These are phyloP conservation scores for Ranitomeya imitator DNA, from an alignment of 2,113 vertebrate species.

Conservation along the genomic window DNA sequence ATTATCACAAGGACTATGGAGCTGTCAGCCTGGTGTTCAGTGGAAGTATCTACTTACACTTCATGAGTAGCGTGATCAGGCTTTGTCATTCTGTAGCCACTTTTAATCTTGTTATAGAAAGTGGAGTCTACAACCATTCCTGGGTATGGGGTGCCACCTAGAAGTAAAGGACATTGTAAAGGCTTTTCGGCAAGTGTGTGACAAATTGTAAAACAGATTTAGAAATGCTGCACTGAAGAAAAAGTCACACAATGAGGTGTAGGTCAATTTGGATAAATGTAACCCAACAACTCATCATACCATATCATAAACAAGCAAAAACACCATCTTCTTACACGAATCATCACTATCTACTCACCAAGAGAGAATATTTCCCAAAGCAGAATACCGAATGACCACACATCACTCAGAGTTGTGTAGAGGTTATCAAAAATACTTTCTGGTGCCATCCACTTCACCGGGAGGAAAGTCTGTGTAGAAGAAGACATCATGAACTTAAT, in stretches of 20 bases:
- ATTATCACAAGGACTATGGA: background rate
- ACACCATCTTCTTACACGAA: background rate
- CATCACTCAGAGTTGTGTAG: constrained; percentile 94
- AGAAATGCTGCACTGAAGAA: no score
- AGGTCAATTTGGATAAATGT: background rate
- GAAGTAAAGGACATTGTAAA: background rate
- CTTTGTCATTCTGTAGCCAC: constrained; percentile 96
- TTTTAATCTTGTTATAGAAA: constrained; percentile 99
- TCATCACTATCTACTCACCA: constrained; percentile 73
- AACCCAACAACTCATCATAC: background rate
- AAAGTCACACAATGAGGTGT: background rate
- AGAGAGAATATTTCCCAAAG: constrained; percentile 99
- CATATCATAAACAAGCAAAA: background rate
- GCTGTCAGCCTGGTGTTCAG: background rate
- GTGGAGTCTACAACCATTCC: constrained; percentile 98
- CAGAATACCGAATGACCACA: constrained; percentile 97
- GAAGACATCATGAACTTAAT: constrained; percentile 9
- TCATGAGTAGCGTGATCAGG: constrained; percentile 89
- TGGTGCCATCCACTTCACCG: constrained; percentile 99
- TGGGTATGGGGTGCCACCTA: constrained; percentile 96
- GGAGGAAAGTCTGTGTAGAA: constrained; percentile 87
- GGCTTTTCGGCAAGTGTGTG: background rate
- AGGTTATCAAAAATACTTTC: constrained; percentile 99
- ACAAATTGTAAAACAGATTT: background rate
- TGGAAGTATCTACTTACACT: constrained; percentile 77